Percentiles rank a stretch among this genome's conserved stretches.
Conservation (phyloP, 1,140 invertebrate genomes). For the Neocloeon triangulifer region DNA sequence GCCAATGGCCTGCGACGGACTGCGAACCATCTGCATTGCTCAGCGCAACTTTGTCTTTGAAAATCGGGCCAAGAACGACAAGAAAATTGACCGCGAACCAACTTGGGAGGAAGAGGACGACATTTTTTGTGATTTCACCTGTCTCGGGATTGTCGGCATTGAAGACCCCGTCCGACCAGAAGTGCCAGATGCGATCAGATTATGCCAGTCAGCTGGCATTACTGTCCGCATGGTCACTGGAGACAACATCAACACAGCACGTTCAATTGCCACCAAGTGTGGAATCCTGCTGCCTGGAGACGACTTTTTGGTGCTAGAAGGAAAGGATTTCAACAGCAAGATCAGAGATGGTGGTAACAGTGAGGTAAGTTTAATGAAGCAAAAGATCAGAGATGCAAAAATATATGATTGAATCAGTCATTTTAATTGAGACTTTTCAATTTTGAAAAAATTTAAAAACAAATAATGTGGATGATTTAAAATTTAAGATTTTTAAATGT, state of each 20-base stretch:
- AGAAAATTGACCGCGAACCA: slow-evolving; percentile 13
- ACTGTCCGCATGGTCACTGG: slow-evolving; percentile 45
- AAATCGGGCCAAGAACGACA: slow-evolving; percentile 10
- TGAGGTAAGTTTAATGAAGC: slow-evolving; percentile 16
- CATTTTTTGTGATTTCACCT: slow-evolving; percentile 27
- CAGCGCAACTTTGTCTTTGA: slow-evolving; percentile 26
- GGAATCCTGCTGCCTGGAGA: slow-evolving; percentile 32
- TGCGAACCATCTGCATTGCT: slow-evolving; percentile 34
- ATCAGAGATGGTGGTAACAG: slow-evolving; percentile 24
- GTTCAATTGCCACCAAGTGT: slow-evolving; percentile 38
- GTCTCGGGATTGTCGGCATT: slow-evolving; percentile 33
- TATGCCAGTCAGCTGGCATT: slow-evolving; percentile 35
- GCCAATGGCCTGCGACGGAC: slow-evolving; percentile 35
- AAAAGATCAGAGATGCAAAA: too few species aligned
- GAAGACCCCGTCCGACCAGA: slow-evolving; percentile 45
- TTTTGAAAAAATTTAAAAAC: too few species aligned
- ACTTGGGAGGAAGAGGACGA: slow-evolving; percentile 35
- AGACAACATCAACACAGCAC: slow-evolving; percentile 42
- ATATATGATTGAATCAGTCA: too few species aligned
- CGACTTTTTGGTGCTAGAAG: slow-evolving; percentile 33
- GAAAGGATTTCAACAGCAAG: slow-evolving; percentile 34
- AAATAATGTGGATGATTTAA: too few species aligned
- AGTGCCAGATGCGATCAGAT: slow-evolving; percentile 29
- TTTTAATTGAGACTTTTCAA: too few species aligned
- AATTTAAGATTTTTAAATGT: too few species aligned